phyloP scores from a whole-genome alignment of 2,113 vertebrate species.

The Perca flavescens region DNA sequence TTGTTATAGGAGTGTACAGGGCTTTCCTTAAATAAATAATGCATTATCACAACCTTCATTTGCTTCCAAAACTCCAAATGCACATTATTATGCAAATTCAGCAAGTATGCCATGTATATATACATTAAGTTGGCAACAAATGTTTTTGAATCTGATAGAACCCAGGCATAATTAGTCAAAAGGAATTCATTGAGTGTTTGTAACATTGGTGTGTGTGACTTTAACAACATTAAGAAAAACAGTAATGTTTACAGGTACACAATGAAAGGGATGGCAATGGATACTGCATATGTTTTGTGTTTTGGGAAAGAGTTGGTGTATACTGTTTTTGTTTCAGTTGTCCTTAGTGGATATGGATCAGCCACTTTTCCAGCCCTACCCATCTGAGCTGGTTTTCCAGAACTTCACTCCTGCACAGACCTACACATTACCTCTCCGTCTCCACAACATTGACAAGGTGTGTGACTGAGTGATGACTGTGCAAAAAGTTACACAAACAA shows the following conservation, averaged over 20 bases:
- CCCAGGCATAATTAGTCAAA: neutral
- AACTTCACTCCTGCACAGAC: slow-evolving; percentile 85
- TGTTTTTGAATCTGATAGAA: neutral
- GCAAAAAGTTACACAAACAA: neutral
- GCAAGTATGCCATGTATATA: neutral
- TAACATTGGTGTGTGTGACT: neutral
- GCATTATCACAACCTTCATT: neutral
- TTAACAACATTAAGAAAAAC: neutral
- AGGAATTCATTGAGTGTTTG: neutral
- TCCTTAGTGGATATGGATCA: slow-evolving; percentile 82
- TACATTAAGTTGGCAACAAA: neutral
- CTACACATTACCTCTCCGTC: slow-evolving; percentile 83
- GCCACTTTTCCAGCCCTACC: slow-evolving; percentile 88
- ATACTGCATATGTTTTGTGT: neutral
- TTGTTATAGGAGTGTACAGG: neutral
- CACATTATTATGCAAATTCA: neutral
- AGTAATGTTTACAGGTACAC: neutral
- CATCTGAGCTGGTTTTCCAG: slow-evolving; percentile 91
- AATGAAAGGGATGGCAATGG: neutral
- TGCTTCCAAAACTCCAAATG: neutral
- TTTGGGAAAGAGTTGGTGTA: neutral
- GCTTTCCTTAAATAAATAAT: neutral
- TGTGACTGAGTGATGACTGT: slow-evolving; percentile 49
- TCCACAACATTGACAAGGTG: slow-evolving; percentile 89
- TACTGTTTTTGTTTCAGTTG: slow-evolving; percentile 72